Base-by-base conservation (phyloP, 64 coral and sea anemone genomes). In the Catalaphyllia jardinei region DNA sequence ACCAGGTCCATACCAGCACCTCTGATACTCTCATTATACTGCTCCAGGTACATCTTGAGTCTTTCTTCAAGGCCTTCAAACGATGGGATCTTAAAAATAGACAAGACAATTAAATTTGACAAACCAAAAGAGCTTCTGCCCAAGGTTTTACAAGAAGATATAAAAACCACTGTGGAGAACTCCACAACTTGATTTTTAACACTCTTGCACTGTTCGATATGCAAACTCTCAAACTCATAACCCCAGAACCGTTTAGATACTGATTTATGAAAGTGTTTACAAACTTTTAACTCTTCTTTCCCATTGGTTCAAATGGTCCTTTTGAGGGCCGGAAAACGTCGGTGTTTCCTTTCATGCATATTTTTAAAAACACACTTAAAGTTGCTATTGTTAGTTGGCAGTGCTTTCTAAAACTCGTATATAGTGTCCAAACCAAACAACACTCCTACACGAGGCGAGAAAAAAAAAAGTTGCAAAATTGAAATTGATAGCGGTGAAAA, bases 1-100 rank as follows among this genome's bases (percentile, higher is more conserved):
- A 98, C 96, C 38, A 98, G 79, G 51, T 98, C 96, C 96, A 98
- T 98, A 4, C 96, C 96, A 51, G 96, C 96, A 38, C 96, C 96
- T 42, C 96, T 91, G 30, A 98, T 91, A 9, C 90, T 95, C 72
- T 98, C 96, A 42, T 98, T 98, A 57, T 98, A 95, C 77, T 93
- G 93, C 31, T 89, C 93, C 27, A 95, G 61, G 88, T 95, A 98
- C 93, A 98, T 95, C 12, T 72, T 33, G 16, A 98, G 78, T 14
- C 93, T 62, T 28, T 95, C 90, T 64, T 98, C 93, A 35, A 98
- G 91, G 12, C 63, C 49, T 6, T 81, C 79, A 27, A 98, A 98
- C 35, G 96, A 95, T 27, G 93, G 90, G 38, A 98, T 90, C 96
- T 98, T 59, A 3, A 60, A 50, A 31, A 81, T 8, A 67, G 1